These are phyloP conservation scores for Phaethon lepturus DNA, from an alignment of 2,113 vertebrate species.

Conservation along the genomic window DNA sequence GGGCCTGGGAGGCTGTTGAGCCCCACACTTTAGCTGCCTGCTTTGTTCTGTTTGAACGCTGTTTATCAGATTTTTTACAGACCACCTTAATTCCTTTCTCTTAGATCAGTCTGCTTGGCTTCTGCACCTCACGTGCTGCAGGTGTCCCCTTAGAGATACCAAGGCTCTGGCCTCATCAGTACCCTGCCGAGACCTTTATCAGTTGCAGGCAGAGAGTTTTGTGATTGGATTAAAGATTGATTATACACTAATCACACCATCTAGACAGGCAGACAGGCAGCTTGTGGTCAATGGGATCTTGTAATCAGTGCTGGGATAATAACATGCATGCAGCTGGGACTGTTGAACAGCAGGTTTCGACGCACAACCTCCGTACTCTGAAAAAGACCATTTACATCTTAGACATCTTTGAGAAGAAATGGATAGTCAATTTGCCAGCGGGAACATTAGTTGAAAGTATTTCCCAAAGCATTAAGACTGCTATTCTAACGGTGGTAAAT, in stretches of 20 bases:
- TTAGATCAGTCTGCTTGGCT: conserved; percentile 59
- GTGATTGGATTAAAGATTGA: conserved; percentile 89
- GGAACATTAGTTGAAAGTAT: conserved; percentile 31
- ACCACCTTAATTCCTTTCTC: conserved; percentile 58
- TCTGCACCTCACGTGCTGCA: conserved; percentile 64
- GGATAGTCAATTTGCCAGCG: background rate
- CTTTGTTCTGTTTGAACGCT: background rate
- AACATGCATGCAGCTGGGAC: conserved; percentile 68
- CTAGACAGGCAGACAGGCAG: conserved; percentile 75
- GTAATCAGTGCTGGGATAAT: conserved; percentile 84
- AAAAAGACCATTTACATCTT: conserved; percentile 20
- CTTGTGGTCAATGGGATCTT: conserved; percentile 83
- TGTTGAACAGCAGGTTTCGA: conserved; percentile 70
- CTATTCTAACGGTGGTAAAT: background rate
- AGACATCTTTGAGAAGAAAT: conserved; percentile 27
- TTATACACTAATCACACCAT: conserved; percentile 79
- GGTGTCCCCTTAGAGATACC: conserved; percentile 72
- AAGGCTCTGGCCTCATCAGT: conserved; percentile 79
- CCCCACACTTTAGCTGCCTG: background rate
- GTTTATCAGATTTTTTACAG: conserved; percentile 68
- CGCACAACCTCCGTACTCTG: background rate
- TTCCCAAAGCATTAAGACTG: conserved; percentile 15
- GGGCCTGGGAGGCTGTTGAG: background rate
- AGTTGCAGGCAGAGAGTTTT: conserved; percentile 76
- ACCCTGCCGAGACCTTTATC: conserved; percentile 82